Evolutionary conservation across 2,113 vertebrate genomes (phyloP).

Genomic region (Rostratula benghalensis): DNA sequence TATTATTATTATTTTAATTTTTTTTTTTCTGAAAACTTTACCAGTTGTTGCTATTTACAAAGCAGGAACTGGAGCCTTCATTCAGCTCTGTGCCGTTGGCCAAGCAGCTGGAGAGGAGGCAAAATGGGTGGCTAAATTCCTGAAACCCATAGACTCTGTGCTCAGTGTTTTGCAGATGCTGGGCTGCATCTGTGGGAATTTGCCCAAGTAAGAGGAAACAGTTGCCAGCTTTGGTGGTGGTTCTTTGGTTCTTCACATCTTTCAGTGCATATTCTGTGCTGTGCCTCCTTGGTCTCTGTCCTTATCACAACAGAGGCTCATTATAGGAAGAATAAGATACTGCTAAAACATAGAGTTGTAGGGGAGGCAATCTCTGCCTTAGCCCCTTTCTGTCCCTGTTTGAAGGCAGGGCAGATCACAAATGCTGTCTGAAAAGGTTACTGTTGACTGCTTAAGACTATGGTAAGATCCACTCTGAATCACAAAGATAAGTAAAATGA

Average conservation of each 20-base stretch:
- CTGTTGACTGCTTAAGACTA: background rate
- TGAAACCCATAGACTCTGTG: background rate
- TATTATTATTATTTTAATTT: too few relatives aligned
- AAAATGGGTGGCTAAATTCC: background rate
- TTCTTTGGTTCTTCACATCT: background rate
- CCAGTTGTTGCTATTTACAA: background rate
- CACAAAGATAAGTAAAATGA: background rate
- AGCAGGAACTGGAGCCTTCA: background rate
- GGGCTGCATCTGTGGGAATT: background rate
- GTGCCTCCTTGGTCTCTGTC: background rate
- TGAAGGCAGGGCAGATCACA: fast-evolving
- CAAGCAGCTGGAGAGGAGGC: background rate
- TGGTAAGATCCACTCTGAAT: background rate
- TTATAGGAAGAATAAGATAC: background rate
- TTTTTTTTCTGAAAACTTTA: background rate
- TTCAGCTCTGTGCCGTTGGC: background rate
- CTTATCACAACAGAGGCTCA: background rate
- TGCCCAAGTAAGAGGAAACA: background rate
- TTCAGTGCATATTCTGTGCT: fast-evolving
- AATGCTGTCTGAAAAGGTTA: background rate
- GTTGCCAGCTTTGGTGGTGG: background rate
- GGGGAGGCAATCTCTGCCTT: too few relatives aligned
- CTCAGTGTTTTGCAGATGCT: background rate
- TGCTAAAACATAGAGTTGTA: background rate
- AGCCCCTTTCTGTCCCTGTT: too few relatives aligned